Evolutionary conservation across 53 echinoderm and acorn worm species (phyloP), one percentile per base, ranked within the genome.

Genomic region (Actinopyga echinites): DNA sequence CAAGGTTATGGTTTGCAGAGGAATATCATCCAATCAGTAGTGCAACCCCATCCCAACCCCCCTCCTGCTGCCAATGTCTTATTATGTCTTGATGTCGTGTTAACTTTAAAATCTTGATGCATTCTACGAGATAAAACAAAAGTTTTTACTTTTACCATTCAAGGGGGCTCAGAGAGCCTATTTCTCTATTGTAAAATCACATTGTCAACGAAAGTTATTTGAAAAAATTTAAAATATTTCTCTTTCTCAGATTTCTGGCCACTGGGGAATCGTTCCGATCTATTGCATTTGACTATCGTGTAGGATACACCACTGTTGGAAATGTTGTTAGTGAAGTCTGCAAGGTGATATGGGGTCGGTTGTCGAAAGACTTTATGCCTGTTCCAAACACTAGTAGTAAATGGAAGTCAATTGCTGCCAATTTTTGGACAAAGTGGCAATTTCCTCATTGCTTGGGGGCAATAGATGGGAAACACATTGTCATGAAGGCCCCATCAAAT

Each of bases 371-470:
- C 19, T 82, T 59, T 34, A 85, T 85, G 85, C 59, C 44, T 25
- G 22, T 57, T 10, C 85, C 85, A 62, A 38, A 60, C 4, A 75
- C 23, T 49, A 38, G 57, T 26, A 37, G 57, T 10, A 9, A 64
- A 29, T 85, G 85, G 86, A 64, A 62, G 23, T 8, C 42, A 20
- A 83, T 85, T 32, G 88, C 92, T 13, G 52, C 44, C 1, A 85
- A 73, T 40, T 85, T 67, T 44, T 38, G 7, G 21, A 19, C 12
- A 26, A 87, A 56, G 43, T 91, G 91, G 88, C 61, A 88, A 54
- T 91, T 88, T 59, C 88, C 92, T 1, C 85, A 91, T 65, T 88
- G 92, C 62, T 56, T 85, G 11, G 92, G 85, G 0, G 86, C 88
- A 3, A 29, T 88, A 26, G 92, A 83, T 77, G 92, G 88, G 26